Evolutionary conservation across 2,113 vertebrate species (phyloP).

Genomic region (Mustelus asterias): DNA sequence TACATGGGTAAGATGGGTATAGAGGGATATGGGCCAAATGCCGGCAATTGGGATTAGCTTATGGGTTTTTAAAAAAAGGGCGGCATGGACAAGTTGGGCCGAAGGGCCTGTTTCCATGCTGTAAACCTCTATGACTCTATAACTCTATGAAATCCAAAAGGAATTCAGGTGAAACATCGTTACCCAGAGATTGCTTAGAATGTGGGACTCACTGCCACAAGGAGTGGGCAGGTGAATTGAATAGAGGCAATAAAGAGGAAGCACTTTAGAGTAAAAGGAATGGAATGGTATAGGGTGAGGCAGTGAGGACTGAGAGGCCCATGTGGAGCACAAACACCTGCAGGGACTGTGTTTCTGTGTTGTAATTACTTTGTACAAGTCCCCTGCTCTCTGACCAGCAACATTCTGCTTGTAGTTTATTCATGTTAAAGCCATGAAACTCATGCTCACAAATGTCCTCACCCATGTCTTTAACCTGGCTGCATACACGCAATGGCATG

Average conservation of each 20-base stretch:
- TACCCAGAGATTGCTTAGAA: too few relatives aligned
- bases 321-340: neutral
- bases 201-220: neutral
- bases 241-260: neutral
- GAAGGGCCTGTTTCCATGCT: too few relatives aligned
- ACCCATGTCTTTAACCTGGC: neutral
- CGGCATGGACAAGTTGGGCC: too few relatives aligned
- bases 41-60: too few relatives aligned
- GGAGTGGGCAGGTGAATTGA: neutral
- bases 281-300: neutral
- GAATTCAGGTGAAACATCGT: too few relatives aligned
- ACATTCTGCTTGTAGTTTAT: neutral
- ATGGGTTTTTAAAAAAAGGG: too few relatives aligned
- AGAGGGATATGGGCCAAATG: too few relatives aligned
- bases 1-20: too few relatives aligned
- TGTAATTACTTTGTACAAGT: neutral
- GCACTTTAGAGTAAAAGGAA: neutral
- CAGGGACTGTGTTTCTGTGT: neutral
- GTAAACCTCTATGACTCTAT: too few relatives aligned
- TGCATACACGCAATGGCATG: neutral
- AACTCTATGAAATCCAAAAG: too few relatives aligned
- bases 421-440: neutral
- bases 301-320: too few relatives aligned
- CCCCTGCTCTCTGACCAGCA: neutral
- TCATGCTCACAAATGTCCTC: neutral